These are phyloP conservation scores for Caenorhabditis japonica DNA, from an alignment of 2,888 invertebrate genomes.

Conservation along the genomic window DNA sequence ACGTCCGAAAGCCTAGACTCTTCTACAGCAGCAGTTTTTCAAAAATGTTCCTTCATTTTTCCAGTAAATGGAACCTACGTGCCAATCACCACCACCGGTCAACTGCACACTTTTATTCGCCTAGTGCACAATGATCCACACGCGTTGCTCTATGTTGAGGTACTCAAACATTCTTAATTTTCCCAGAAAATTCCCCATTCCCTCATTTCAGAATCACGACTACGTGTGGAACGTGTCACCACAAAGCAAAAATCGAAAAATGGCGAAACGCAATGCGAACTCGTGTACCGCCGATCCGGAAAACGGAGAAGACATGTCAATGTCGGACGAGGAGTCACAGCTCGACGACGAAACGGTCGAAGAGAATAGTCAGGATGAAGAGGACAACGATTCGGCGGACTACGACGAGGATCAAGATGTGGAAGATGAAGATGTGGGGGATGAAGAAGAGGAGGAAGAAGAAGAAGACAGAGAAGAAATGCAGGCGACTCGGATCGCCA, in stretches of 20 bases:
- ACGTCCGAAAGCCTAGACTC: no score
- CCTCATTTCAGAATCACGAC: conserved; percentile 30
- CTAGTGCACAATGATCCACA: conserved; percentile 31
- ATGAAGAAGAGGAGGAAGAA: conserved; percentile 12
- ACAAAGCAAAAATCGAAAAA: conserved; percentile 25
- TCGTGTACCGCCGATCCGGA: background rate
- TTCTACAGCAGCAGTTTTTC: no score
- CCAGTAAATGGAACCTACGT: conserved; percentile 34
- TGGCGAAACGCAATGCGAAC: conserved; percentile 15
- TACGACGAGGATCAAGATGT: conserved; percentile 5
- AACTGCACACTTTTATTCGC: conserved; percentile 46
- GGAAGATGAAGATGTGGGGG: conserved; percentile 3
- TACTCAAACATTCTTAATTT: background rate
- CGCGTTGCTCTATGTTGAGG: conserved; percentile 45
- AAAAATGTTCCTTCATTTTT: no score
- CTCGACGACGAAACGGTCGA: conserved; percentile 9
- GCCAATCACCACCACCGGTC: conserved; percentile 48
- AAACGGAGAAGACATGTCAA: background rate
- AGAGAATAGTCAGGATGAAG: background rate
- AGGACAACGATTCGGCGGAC: background rate
- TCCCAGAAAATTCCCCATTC: background rate
- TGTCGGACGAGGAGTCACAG: conserved; percentile 4
- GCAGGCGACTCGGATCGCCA: background rate
- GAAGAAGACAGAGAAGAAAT: conserved; percentile 1
- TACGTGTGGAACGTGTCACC: conserved; percentile 48